Base-by-base conservation (phyloP, 2,888 invertebrate species). In the Drosophila tripunctata region DNA sequence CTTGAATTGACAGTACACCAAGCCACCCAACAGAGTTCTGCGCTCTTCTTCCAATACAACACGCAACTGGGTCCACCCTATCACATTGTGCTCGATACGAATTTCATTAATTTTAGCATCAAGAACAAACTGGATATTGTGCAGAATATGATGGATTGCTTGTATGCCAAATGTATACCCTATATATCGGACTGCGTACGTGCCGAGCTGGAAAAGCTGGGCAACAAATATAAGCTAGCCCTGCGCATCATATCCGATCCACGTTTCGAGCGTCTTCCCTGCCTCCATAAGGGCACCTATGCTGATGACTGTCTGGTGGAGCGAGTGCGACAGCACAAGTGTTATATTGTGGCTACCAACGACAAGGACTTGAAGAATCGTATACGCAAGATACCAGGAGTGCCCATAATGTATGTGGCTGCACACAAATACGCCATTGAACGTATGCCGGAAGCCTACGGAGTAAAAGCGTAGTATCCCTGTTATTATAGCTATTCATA, bases 261-360 rank as follows among this genome's bases (percentile, higher is more conserved):
- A 1, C 92, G 99, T 12, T 99, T 99, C 92, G 96, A 99, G 91
- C 93, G 98, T 71, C 93, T 99, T 36, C 94, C 96, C 27, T 99
- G 99, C 91, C 92, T 97, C 88, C 99, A 99, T 90, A 98, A 98
- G 91, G 99, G 99, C 17, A 99, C 98, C 0, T 99, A 99, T 92
- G 99, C 99, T 66, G 99, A 99, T 92, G 99, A 99, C 91, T 99
- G 99, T 91, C 93, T 99, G 56, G 97, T 99, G 1, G 96, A 99
- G 89, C 93, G 99, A 85, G 96, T 99, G 1, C 97, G 96, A 3
- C 98, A 99, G 93, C 99, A 99, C 91, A 99, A 99, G 90, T 99
- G 99, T 92, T 99, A 99, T 90, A 99, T 99, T 87, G 99, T 99
- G 27, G 99, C 98, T 1, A 99, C 99, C 10, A 99, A 99, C 93